Evolutionary conservation across 2,797 vertebrate genomes (phyloP), one percentile per base, ranked within the genome.

Genomic region (Acomys russatus): DNA sequence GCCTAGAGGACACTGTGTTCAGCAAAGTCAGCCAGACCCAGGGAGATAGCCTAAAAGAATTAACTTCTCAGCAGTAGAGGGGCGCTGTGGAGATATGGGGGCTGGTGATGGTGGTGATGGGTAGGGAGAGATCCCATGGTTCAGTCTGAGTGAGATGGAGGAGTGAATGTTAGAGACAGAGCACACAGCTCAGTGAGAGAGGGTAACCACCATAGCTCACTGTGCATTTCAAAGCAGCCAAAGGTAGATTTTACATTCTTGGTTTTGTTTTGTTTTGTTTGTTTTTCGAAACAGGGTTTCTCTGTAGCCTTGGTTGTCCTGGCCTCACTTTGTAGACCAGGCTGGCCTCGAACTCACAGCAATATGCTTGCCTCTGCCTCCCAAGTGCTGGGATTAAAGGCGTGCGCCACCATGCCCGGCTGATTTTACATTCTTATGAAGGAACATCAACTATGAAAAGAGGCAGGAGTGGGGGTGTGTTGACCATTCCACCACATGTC

Each of bases 401-500:
- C 44, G 4, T 44, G 44, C 44, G 44, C 44, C 44, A 44, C 44
- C 44, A 44, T 44, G 44, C 44, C 44, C 4, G 44, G 44, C 44
- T 44, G 78, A 38, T 63, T 68, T 77, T n/a, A 25, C 23, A 10
- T 73, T 20, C 0, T 28, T 17, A 44, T 44, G 44, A 44, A 44
- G 83, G 51, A 84, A 77, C 28, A 22, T 0, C 9, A 51, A 23
- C 17, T n/a, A 9, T 54, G 35, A 9, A 11, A n/a, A n/a, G 6
- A 17, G 28, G 33, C 15, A 59, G 8, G 6, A 49, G 3, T 3
- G 3, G 2, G 6, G 6, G 11, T 1, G 30, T 51, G 30, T 59
- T 49, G 17, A 6, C n/a, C 17, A 30, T 33, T 22, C 51, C 12
- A 59, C 28, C 3, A 9, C 11, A 0, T 70, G 30, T 33, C 10